phyloP scores from a whole-genome alignment of 1,140 invertebrate species.

The Hylyphantes graminicola region DNA sequence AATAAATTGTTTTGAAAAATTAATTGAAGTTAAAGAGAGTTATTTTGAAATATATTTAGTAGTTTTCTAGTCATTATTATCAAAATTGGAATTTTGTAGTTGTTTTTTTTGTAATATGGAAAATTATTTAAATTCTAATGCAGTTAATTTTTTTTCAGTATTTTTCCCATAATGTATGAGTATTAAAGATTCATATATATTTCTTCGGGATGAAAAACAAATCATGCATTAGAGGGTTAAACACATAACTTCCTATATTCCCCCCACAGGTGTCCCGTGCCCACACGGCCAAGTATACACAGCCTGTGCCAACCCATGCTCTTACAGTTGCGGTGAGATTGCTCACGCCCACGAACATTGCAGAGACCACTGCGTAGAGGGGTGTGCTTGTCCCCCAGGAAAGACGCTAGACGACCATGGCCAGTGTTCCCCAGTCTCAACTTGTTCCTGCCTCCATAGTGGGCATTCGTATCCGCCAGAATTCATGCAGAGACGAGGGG shows the following conservation, averaged over 20 bases:
- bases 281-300: conserved; percentile 82
- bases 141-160: too few species aligned
- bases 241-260: background rate
- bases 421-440: conserved; percentile 79
- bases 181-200: too few species aligned
- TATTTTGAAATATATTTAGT: too few species aligned
- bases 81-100: too few species aligned
- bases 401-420: conserved; percentile 74
- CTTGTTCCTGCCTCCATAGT: conserved; percentile 81
- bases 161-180: too few species aligned
- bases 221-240: too few species aligned
- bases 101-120: too few species aligned
- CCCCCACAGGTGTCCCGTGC: conserved; percentile 76
- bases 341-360: conserved; percentile 70
- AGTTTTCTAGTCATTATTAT: too few species aligned
- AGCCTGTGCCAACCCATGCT: conserved; percentile 80
- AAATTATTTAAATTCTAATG: too few species aligned
- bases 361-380: conserved; percentile 80
- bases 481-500: conserved; percentile 64
- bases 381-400: conserved; percentile 85
- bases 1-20: too few species aligned
- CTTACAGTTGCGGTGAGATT: conserved; percentile 78
- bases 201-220: too few species aligned
- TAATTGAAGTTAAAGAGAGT: too few species aligned
- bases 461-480: conserved; percentile 78